phyloP scores from a whole-genome alignment of 53 echinoderm and acorn worm genomes.

The Patiria pectinifera region DNA sequence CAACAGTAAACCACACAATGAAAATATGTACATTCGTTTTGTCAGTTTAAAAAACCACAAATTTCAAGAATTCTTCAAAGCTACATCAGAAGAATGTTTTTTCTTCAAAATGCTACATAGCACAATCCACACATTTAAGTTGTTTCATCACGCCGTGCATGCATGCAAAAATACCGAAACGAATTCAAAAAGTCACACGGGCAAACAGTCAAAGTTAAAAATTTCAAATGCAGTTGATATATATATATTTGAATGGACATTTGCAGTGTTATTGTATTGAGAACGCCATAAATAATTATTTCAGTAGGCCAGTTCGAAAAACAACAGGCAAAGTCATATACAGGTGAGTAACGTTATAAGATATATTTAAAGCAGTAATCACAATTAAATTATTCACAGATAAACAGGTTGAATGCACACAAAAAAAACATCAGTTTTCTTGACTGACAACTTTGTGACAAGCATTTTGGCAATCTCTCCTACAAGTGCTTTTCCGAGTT shows the following conservation, averaged over 20 bases:
- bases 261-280: neutral
- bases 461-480: too few relatives aligned
- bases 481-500: too few relatives aligned
- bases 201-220: neutral
- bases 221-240: neutral
- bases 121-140: constrained; percentile 13
- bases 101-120: neutral
- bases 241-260: neutral
- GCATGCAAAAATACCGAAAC: neutral
- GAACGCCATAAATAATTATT: neutral
- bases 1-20: neutral
- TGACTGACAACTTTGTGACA: too few relatives aligned
- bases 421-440: neutral
- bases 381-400: neutral
- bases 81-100: neutral
- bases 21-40: constrained; percentile 14
- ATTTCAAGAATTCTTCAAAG: constrained; percentile 32
- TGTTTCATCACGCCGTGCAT: neutral
- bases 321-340: neutral
- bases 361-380: neutral
- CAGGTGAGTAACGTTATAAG: too few relatives aligned
- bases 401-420: neutral
- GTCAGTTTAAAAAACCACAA: constrained; percentile 10
- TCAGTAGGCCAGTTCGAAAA: neutral
- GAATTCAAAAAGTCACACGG: neutral